Percentiles rank a stretch among this genome's conserved stretches.
These are phyloP conservation scores for Polymixis lichenea DNA, from an alignment of 2,888 invertebrate genomes.

Conservation along the genomic window DNA sequence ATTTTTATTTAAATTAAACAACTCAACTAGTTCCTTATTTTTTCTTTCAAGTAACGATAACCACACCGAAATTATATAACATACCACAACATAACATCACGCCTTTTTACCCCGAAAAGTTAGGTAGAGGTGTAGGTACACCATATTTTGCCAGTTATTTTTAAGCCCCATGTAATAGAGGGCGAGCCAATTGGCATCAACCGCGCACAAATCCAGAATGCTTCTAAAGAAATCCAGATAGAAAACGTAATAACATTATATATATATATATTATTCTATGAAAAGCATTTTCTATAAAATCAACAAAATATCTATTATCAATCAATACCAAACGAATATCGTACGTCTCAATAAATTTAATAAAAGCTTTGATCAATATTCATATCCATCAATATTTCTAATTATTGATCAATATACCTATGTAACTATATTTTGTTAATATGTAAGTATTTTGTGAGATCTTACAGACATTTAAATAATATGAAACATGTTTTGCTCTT, in stretches of 20 bases:
- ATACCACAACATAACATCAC: too few relatives aligned
- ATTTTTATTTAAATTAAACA: neutral
- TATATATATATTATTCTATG: neutral
- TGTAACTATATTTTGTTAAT: constrained; percentile 17
- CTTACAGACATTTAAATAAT: constrained; percentile 1
- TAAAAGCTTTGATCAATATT: neutral
- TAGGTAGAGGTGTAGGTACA: too few relatives aligned
- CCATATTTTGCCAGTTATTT: too few relatives aligned
- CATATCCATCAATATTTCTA: neutral
- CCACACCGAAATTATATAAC: too few relatives aligned
- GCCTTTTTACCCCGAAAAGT: too few relatives aligned
- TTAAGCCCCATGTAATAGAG: too few relatives aligned
- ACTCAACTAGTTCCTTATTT: too few relatives aligned
- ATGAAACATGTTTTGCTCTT: neutral
- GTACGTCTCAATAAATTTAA: neutral
- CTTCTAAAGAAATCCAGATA: too few relatives aligned
- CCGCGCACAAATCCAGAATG: too few relatives aligned
- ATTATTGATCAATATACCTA: constrained; percentile 24
- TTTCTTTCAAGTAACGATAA: too few relatives aligned
- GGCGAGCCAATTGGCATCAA: too few relatives aligned
- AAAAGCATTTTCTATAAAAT: neutral
- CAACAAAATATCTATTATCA: neutral
- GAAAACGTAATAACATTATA: too few relatives aligned
- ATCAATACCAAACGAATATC: neutral
- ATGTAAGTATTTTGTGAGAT: constrained; percentile 1